Evolutionary conservation across 2,888 invertebrate genomes (phyloP).

Genomic region (Trissoscelio sp.): DNA sequence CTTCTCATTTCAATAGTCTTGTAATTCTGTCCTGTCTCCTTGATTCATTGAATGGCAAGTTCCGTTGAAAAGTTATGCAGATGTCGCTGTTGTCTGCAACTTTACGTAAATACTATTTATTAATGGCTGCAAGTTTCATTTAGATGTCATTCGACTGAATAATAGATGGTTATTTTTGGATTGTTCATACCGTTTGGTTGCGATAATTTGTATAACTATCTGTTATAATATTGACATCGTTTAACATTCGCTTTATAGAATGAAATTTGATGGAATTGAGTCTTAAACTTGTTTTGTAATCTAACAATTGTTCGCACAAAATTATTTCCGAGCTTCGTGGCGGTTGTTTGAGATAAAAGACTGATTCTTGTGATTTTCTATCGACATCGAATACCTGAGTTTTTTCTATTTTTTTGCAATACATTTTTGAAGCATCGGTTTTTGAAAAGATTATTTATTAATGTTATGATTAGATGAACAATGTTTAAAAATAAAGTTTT

Average conservation of each 20-base stretch:
- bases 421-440: conserved; percentile 26
- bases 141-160: conserved; percentile 2
- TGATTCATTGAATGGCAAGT: no score
- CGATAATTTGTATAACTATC: no score
- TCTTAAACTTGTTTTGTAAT: not conserved
- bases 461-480: not conserved
- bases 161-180: not conserved
- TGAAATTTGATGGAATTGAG: conserved; percentile 20
- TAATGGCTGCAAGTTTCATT: not conserved
- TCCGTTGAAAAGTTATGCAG: not conserved
- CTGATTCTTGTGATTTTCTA: conserved; percentile 41
- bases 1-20: conserved; percentile 4
- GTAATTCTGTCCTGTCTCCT: no score
- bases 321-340: conserved; percentile 12
- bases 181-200: not conserved
- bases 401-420: not conserved
- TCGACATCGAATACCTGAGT: conserved; percentile 1
- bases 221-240: not conserved
- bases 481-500: no score
- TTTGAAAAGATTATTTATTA: not conserved
- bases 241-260: not conserved
- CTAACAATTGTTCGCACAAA: conserved; percentile 5
- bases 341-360: conserved; percentile 46
- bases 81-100: conserved; percentile 1
- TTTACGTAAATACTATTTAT: not conserved